Evolutionary conservation across 2,113 vertebrate genomes (phyloP).

Genomic region (Notarius lentiginosus): DNA sequence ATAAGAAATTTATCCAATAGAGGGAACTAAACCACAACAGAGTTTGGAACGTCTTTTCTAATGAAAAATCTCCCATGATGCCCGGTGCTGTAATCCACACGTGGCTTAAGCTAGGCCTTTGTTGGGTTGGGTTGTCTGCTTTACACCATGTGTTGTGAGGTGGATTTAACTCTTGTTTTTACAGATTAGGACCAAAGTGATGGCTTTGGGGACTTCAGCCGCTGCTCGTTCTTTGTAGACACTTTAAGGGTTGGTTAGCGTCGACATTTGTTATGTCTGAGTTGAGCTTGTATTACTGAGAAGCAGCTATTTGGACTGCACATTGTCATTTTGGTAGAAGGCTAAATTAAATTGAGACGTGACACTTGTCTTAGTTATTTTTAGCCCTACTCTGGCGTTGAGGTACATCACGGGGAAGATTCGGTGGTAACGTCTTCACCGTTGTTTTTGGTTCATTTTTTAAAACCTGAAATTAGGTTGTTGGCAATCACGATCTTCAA

Average conservation of each 20-base stretch:
- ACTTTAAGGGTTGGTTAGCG: conserved; percentile 47
- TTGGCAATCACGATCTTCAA: conserved; percentile 43
- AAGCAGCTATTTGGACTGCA: conserved; percentile 25
- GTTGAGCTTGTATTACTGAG: conserved; percentile 38
- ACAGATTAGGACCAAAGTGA: conserved; percentile 58
- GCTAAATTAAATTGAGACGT: conserved; percentile 13
- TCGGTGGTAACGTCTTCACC: conserved; percentile 18
- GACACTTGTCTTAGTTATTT: neutral
- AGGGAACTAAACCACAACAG: conserved; percentile 20
- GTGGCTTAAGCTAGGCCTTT: conserved; percentile 43
- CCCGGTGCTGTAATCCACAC: conserved; percentile 60
- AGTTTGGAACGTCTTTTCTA: conserved; percentile 24
- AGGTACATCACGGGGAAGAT: conserved; percentile 10
- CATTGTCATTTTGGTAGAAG: conserved; percentile 25
- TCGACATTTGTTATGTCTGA: conserved; percentile 57
- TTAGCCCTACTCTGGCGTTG: neutral
- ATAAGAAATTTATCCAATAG: conserved; percentile 25
- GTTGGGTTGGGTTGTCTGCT: conserved; percentile 40
- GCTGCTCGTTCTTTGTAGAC: conserved; percentile 53
- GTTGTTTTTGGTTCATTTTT: neutral
- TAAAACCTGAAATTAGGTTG: conserved; percentile 45
- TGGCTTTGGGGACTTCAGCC: conserved; percentile 46
- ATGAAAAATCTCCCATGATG: conserved; percentile 75
- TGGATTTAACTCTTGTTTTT: conserved; percentile 60
- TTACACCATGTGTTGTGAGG: conserved; percentile 31